Conservation (phyloP, 2,797 vertebrate species). For the Microctenopoma lineatum region DNA sequence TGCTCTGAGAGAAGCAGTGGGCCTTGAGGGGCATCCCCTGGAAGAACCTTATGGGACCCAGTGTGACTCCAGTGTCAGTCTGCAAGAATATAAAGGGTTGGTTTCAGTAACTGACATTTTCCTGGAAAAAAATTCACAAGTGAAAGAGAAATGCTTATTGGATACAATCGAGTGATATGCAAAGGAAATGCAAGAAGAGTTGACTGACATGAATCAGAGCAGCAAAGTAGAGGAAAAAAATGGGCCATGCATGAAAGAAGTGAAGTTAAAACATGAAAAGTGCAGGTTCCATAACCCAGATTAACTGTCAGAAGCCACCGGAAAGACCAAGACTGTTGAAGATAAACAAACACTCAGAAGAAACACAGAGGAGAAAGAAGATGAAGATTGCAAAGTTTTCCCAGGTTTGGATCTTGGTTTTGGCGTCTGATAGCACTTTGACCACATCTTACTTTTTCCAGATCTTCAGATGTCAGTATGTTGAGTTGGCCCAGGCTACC, state of each 20-base stretch:
- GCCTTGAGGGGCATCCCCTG: conserved; percentile 78
- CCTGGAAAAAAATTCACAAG: neutral
- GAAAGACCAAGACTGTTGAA: conserved; percentile 9
- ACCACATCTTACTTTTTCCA: conserved; percentile 84
- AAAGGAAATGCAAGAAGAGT: neutral
- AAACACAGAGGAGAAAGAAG: conserved; percentile 22
- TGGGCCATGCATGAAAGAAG: conserved; percentile 1
- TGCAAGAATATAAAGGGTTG: conserved; percentile 51
- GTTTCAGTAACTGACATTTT: neutral
- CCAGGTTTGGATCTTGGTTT: conserved; percentile 23
- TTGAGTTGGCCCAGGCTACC: conserved; percentile 67
- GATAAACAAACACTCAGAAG: conserved; percentile 7
- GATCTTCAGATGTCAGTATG: conserved; percentile 60
- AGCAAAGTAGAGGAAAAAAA: conserved; percentile 2
- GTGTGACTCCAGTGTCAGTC: conserved; percentile 70
- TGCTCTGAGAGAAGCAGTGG: conserved; percentile 89
- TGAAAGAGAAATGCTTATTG: neutral
- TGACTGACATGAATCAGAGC: neutral
- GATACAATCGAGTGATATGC: neutral
- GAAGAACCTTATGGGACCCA: conserved; percentile 70
- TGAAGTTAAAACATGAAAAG: conserved; percentile 12
- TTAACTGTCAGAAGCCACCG: conserved; percentile 6
- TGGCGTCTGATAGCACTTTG: neutral
- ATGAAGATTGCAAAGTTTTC: conserved; percentile 22
- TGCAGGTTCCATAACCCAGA: conserved; percentile 2